Evolutionary conservation across 2,888 invertebrate species (phyloP).

Genomic region (Lathronympha strigana): DNA sequence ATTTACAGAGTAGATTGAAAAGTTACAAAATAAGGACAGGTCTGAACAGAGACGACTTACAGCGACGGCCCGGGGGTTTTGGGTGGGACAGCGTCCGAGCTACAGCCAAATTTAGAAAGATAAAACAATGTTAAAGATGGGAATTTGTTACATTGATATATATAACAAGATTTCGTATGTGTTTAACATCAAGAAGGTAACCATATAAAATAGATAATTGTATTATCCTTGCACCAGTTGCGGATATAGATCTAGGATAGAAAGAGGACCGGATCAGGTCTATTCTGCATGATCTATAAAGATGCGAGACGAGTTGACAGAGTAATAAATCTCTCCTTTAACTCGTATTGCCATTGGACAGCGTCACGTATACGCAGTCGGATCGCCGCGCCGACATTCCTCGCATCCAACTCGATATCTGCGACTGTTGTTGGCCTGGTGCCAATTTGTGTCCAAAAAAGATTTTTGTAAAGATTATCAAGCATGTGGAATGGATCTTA

Average conservation of each 20-base stretch:
- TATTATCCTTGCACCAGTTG: neutral
- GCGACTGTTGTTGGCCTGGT: conserved; percentile 59
- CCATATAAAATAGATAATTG: conserved; percentile 2
- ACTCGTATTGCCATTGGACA: conserved; percentile 58
- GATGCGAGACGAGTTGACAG: conserved; percentile 13
- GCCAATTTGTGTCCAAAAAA: conserved; percentile 69
- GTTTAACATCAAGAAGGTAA: neutral
- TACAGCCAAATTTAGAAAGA: neutral
- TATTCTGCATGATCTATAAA: conserved; percentile 9
- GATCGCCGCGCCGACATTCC: conserved; percentile 66
- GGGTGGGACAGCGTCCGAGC: conserved; percentile 1
- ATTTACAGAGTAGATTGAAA: conserved; percentile 9
- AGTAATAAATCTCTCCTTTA: conserved; percentile 38
- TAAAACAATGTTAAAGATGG: neutral
- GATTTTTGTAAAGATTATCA: conserved; percentile 55
- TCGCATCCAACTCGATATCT: conserved; percentile 69
- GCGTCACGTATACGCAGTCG: conserved; percentile 67
- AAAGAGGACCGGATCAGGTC: conserved; percentile 1
- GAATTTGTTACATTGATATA: neutral
- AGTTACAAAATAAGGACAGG: conserved; percentile 10
- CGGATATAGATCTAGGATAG: conserved; percentile 23
- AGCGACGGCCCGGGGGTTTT: conserved; percentile 1
- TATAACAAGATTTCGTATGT: neutral
- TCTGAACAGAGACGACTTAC: neutral
- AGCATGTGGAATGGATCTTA: conserved; percentile 21